These are phyloP conservation scores for Mylabris sibirica DNA, from an alignment of 2,888 invertebrate species.

Conservation along the genomic window DNA sequence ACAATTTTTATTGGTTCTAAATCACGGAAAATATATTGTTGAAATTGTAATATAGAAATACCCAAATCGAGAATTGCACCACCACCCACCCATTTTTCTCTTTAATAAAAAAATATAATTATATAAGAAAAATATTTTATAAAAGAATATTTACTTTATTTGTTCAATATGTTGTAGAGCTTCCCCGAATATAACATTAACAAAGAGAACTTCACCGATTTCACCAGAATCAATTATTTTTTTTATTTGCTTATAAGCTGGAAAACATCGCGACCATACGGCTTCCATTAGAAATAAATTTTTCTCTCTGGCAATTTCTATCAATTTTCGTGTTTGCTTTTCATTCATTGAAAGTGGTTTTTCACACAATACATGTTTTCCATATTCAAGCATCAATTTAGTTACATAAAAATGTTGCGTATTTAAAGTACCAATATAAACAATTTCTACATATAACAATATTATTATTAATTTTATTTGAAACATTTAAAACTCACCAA, in stretches of 20 bases:
- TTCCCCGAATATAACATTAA: constrained; percentile 75
- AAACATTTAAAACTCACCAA: constrained; percentile 67
- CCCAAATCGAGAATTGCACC: constrained; percentile 80
- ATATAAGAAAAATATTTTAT: constrained; percentile 14
- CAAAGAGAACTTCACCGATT: constrained; percentile 76
- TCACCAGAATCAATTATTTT: constrained; percentile 71
- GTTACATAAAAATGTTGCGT: constrained; percentile 75
- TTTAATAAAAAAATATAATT: constrained; percentile 33
- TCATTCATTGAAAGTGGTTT: constrained; percentile 86
- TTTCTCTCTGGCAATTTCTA: constrained; percentile 73
- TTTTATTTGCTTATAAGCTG: constrained; percentile 74
- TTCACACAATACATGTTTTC: constrained; percentile 90
- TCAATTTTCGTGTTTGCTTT: constrained; percentile 75
- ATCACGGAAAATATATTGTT: constrained; percentile 72
- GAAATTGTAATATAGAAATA: constrained; percentile 77
- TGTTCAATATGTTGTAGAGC: constrained; percentile 67
- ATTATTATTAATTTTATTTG: constrained; percentile 3
- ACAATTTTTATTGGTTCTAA: constrained; percentile 73
- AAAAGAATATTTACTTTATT: constrained; percentile 66
- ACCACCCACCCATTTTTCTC: constrained; percentile 69
- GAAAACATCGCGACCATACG: constrained; percentile 88
- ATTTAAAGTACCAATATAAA: constrained; percentile 83
- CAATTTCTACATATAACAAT: constrained; percentile 73
- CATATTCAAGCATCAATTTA: constrained; percentile 77
- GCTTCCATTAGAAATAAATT: constrained; percentile 88